These are phyloP conservation scores for Sphaeramia orbicularis DNA, from an alignment of 2,797 vertebrate genomes.

Conservation along the genomic window DNA sequence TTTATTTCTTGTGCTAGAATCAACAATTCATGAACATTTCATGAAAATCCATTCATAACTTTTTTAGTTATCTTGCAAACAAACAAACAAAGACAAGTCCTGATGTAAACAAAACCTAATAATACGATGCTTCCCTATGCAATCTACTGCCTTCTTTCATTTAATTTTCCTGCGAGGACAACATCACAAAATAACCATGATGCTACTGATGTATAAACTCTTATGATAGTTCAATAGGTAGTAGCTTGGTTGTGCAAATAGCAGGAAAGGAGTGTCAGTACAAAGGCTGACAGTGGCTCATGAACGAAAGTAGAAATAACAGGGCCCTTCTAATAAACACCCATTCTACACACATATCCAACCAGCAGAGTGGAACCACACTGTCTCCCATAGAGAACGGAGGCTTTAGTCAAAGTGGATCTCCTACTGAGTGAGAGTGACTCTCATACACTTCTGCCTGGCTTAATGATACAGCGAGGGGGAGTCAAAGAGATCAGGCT, in stretches of 20 bases:
- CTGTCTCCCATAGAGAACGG: slow-evolving; percentile 1
- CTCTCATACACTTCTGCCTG: slow-evolving; percentile 20
- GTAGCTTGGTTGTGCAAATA: too few species aligned
- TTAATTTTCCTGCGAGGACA: slow-evolving; percentile 7
- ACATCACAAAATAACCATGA: too few species aligned
- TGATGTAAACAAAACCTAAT: too few species aligned
- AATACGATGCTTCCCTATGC: neutral
- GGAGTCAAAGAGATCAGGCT: slow-evolving; percentile 32
- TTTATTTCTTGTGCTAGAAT: too few species aligned
- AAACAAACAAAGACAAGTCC: too few species aligned
- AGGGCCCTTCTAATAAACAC: neutral
- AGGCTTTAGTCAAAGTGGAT: slow-evolving; percentile 35
- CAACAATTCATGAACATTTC: too few species aligned
- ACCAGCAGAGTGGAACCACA: slow-evolving; percentile 1
- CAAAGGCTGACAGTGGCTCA: neutral
- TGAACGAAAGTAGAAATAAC: neutral
- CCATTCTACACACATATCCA: neutral
- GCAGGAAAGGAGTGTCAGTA: neutral
- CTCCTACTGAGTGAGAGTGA: slow-evolving; percentile 32
- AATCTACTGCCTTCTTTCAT: neutral
- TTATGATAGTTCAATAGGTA: too few species aligned
- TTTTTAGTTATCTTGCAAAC: too few species aligned
- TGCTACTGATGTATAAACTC: too few species aligned
- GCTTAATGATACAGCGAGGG: slow-evolving; percentile 35
- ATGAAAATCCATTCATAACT: too few species aligned